These are phyloP conservation scores for Aspidiotus rigidus DNA, from an alignment of 2,888 invertebrate genomes.

Conservation along the genomic window DNA sequence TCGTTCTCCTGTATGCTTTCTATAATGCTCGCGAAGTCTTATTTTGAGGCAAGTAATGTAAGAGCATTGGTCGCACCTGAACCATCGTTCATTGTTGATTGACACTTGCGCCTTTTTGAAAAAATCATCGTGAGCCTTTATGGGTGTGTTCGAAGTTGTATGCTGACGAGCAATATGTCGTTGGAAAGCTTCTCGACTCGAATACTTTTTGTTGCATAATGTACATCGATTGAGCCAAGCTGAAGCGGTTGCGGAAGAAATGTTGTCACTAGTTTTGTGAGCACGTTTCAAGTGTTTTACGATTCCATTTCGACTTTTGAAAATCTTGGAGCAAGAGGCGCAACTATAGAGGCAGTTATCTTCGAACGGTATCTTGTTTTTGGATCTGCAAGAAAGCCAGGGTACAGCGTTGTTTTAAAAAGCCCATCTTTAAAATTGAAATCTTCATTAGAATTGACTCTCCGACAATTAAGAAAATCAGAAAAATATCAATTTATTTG, in stretches of 20 bases:
- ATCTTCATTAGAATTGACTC: too few species aligned
- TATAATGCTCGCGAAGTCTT: constrained; percentile 32
- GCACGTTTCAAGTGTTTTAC: background rate
- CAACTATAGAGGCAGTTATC: background rate
- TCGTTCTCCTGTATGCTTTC: constrained; percentile 40
- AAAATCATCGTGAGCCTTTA: constrained; percentile 6
- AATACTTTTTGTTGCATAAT: constrained; percentile 44
- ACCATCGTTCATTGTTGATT: constrained; percentile 39
- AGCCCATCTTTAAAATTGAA: too few species aligned
- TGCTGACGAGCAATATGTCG: constrained; percentile 42
- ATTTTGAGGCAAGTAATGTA: constrained; percentile 21
- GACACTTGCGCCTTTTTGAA: constrained; percentile 36
- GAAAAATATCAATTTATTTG: too few species aligned
- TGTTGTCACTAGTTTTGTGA: too few species aligned
- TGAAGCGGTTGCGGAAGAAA: too few species aligned
- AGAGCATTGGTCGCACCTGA: constrained; percentile 16
- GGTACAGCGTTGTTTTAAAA: too few species aligned
- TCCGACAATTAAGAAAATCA: too few species aligned
- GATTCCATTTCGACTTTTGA: background rate
- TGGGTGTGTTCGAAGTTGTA: constrained; percentile 3
- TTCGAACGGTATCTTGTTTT: too few species aligned
- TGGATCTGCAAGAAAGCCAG: too few species aligned
- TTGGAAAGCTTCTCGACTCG: constrained; percentile 42
- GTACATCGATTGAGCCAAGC: constrained; percentile 35
- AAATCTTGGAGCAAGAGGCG: background rate